phyloP scores from a whole-genome alignment of 2,113 vertebrate species.

The Nothoprocta pentlandii region DNA sequence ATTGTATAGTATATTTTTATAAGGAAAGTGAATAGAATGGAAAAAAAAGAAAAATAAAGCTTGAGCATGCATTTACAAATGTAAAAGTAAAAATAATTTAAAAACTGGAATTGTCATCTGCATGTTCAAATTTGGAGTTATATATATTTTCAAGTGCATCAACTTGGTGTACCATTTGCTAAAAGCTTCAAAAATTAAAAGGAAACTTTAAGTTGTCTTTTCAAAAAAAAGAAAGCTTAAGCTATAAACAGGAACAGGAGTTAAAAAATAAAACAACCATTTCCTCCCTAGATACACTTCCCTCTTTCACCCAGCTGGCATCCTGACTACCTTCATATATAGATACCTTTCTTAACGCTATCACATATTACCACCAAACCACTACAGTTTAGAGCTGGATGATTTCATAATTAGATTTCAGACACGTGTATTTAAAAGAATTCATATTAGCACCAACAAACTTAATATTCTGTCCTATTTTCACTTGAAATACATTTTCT shows the following conservation, averaged over 20 bases:
- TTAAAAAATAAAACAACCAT: not conserved
- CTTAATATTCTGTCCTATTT: not conserved
- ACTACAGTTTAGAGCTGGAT: not conserved
- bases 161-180: not conserved
- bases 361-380: not conserved
- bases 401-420: not conserved
- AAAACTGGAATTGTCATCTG: not conserved
- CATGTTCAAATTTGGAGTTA: not conserved
- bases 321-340: not conserved
- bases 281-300: not conserved
- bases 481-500: not conserved
- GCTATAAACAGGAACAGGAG: not conserved
- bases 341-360: not conserved
- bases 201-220: not conserved
- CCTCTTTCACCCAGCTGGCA: not conserved
- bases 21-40: not conserved
- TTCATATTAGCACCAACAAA: not conserved
- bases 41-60: not conserved
- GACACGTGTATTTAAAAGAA: not conserved
- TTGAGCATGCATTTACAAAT: not conserved
- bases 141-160: not conserved
- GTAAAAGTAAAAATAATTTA: not conserved
- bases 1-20: not conserved
- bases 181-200: not conserved
- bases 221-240: not conserved